Base-by-base conservation (phyloP, 2,797 vertebrate genomes). In the Microctenopoma lineatum region DNA sequence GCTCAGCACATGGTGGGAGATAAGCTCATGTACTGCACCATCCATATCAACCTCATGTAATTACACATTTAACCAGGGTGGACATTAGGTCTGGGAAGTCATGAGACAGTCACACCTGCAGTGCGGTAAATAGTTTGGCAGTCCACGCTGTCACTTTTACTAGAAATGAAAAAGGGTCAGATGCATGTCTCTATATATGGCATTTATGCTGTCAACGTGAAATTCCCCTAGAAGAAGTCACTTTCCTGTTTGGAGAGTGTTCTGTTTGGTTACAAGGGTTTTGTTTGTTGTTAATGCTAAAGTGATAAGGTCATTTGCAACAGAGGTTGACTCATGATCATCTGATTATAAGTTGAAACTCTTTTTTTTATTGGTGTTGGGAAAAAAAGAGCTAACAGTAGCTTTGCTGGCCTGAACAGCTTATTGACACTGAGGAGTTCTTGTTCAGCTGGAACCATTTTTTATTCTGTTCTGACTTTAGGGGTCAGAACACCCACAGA, bases 401-500 rank as follows among this genome's bases (percentile, higher is more conserved):
- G 65, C 56, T 62, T 75, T 7, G 25, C 50, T 69, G 45, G 50
- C 51, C 52, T 13, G 4, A 51, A 34, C 34, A 42, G 21, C n/a
- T 63, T 16, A 9, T 11, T 7, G 25, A 64, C 47, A 89, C 84
- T 84, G 74, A 70, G n/a, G 70, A 42, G 51, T 32, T 65, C 57
- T 89, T 90, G 84, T 91, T 88, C 51, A 18, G 62, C 29, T 1
- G 10, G 57, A 34, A 38, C 70, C 50, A 39, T 81, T 66, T 34
- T 59, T 72, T 48, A 29, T 48, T 74, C 38, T 53, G 63, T 34
- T 52, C 52, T 77, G 79, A 84, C 81, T 81, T 64, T 25, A 0
- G 51, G 12, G 76, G 66, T 73, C 78, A 83, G 64, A 87, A 87
- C 90, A 83, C 89, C 85, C 88, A 89, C 80, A 0, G n/a, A 84